These are phyloP conservation scores for Vesta saturnalis DNA, from an alignment of 2,888 invertebrate genomes.

Conservation along the genomic window DNA sequence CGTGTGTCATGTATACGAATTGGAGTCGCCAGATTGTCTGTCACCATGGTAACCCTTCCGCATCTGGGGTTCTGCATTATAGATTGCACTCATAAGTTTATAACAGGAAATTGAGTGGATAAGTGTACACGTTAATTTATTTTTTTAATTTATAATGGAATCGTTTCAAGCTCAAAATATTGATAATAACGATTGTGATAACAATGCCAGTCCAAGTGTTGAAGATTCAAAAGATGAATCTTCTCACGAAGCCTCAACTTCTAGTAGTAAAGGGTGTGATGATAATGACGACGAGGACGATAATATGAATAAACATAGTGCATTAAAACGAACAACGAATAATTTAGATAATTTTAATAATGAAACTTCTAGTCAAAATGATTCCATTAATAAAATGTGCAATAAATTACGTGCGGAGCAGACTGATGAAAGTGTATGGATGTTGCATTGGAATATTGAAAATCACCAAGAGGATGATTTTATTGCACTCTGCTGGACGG, in stretches of 20 bases:
- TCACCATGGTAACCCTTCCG: slow-evolving; percentile 58
- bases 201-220: slow-evolving; percentile 39
- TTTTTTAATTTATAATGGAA: slow-evolving; percentile 19
- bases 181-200: slow-evolving; percentile 36
- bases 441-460: slow-evolving; percentile 64
- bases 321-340: slow-evolving; percentile 48
- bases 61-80: slow-evolving; percentile 41
- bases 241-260: slow-evolving; percentile 22
- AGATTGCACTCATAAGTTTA: slow-evolving; percentile 29
- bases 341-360: slow-evolving; percentile 32
- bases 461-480: slow-evolving; percentile 64
- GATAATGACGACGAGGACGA: slow-evolving; percentile 13
- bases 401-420: slow-evolving; percentile 61
- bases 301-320: slow-evolving; percentile 41
- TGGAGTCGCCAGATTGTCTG: slow-evolving; percentile 57
- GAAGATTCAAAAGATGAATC: slow-evolving; percentile 46
- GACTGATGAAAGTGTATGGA: slow-evolving; percentile 58
- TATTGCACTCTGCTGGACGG: slow-evolving; percentile 67
- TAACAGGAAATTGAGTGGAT: slow-evolving; percentile 14
- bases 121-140: slow-evolving; percentile 4
- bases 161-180: slow-evolving; percentile 24
- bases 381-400: slow-evolving; percentile 5
- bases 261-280: slow-evolving; percentile 16
- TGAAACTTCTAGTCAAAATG: slow-evolving; percentile 28
- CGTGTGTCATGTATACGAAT: slow-evolving; percentile 18